Evolutionary conservation across 2,888 invertebrate species (phyloP).

Genomic region (Spilarctia lutea): DNA sequence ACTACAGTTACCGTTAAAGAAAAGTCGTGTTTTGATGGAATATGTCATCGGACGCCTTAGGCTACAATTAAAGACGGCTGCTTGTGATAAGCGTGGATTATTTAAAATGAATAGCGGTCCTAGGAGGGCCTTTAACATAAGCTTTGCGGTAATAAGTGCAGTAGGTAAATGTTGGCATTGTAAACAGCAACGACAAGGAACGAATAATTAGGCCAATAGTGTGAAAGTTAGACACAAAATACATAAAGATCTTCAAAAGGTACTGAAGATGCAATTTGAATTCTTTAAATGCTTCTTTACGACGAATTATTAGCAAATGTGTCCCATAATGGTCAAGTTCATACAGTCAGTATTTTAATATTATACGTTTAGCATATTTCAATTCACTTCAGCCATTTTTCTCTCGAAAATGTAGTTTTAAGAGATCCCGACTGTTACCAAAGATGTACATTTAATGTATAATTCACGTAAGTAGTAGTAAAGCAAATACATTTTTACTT

Average conservation of each 20-base stretch:
- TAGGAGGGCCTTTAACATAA: constrained; percentile 69
- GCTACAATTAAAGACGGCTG: constrained; percentile 74
- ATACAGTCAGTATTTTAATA: too few species aligned
- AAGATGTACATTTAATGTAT: too few species aligned
- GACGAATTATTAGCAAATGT: background rate
- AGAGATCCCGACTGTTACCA: too few species aligned
- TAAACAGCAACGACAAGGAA: background rate
- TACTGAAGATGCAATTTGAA: background rate
- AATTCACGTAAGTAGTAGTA: too few species aligned
- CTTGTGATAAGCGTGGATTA: constrained; percentile 67
- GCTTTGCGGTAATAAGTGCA: constrained; percentile 61
- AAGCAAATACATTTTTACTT: too few species aligned
- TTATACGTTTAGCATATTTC: too few species aligned
- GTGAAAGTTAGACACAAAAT: background rate
- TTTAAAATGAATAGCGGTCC: constrained; percentile 75
- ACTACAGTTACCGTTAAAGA: constrained; percentile 59
- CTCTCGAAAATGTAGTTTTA: too few species aligned
- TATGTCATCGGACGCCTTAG: constrained; percentile 78
- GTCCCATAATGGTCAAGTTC: too few species aligned
- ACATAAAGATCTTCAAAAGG: too few species aligned
- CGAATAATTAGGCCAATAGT: too few species aligned
- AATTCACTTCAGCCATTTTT: too few species aligned
- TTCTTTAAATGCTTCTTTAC: background rate
- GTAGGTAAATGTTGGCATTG: constrained; percentile 41
- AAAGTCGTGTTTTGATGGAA: constrained; percentile 74